A percentile compares a stretch with the other conserved stretches of the same genome.
Evolutionary conservation across 2,888 invertebrate species (phyloP).

Genomic region (Acanthoscelides obtectus): DNA sequence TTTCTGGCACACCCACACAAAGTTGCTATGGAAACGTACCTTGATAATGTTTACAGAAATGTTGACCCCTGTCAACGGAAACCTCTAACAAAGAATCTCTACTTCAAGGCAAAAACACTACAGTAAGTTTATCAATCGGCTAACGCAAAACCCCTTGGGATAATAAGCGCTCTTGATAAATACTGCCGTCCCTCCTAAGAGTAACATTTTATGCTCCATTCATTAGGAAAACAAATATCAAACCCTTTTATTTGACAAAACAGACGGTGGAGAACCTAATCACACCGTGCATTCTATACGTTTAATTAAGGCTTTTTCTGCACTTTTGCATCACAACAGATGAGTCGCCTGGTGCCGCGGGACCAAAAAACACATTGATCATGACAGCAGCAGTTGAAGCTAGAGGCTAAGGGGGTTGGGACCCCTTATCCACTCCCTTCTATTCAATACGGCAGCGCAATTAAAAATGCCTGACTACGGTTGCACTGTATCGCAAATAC

Average conservation of each 20-base stretch:
- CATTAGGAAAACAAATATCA: neutral
- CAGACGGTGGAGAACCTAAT: neutral
- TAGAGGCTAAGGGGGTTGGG: neutral
- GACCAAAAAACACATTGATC: neutral
- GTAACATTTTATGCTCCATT: neutral
- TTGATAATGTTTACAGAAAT: too few species aligned
- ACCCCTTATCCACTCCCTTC: neutral
- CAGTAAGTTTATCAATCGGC: neutral
- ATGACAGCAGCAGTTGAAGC: neutral
- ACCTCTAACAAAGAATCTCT: neutral
- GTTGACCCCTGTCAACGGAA: too few species aligned
- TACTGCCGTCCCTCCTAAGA: neutral
- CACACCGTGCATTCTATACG: neutral
- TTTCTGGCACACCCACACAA: too few species aligned
- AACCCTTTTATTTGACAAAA: neutral
- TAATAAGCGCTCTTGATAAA: neutral
- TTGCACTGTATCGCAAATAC: neutral
- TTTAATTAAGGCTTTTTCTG: neutral
- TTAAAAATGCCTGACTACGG: neutral
- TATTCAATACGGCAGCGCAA: neutral
- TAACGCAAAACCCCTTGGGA: neutral
- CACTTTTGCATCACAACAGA: neutral
- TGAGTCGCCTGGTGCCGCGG: neutral
- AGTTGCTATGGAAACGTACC: too few species aligned
- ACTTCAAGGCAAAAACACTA: neutral